Evolutionary conservation across 1,140 invertebrate genomes (phyloP).

Genomic region (Chlorops oryzae): DNA sequence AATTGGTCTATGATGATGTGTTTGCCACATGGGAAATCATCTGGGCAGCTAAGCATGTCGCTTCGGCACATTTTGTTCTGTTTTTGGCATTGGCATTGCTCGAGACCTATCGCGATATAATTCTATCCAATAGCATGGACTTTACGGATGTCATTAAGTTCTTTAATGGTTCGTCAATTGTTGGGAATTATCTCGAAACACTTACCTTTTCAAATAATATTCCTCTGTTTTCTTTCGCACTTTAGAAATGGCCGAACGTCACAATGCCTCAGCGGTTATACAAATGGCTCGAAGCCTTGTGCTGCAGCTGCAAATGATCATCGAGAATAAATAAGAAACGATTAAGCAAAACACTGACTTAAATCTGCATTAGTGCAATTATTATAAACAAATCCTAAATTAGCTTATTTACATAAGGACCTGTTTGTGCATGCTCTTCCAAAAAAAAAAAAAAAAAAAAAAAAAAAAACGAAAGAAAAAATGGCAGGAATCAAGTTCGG

Average conservation of each 20-base stretch:
- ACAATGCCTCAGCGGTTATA: constrained; percentile 75
- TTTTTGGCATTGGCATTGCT: constrained; percentile 85
- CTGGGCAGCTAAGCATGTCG: constrained; percentile 77
- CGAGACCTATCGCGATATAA: constrained; percentile 83
- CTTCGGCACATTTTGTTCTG: constrained; percentile 80
- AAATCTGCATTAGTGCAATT: too few species aligned
- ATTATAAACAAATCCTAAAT: too few species aligned
- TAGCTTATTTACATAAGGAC: too few species aligned
- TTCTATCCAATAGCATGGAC: constrained; percentile 89
- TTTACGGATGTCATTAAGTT: constrained; percentile 97
- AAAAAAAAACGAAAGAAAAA: too few species aligned
- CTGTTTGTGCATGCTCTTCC: too few species aligned
- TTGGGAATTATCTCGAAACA: neutral
- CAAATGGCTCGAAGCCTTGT: constrained; percentile 77
- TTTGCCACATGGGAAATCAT: constrained; percentile 87
- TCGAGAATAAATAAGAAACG: constrained; percentile 79
- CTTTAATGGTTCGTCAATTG: constrained; percentile 72
- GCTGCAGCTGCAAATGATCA: constrained; percentile 79
- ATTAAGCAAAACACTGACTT: too few species aligned
- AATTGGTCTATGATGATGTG: constrained; percentile 82
- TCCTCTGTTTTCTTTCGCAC: constrained; percentile 39
- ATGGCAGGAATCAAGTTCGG: too few species aligned
- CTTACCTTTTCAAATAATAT: neutral
- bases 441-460: too few species aligned
- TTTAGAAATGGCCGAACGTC: constrained; percentile 89